Base-by-base conservation (phyloP, 1,140 invertebrate genomes). In the Manduca sexta region DNA sequence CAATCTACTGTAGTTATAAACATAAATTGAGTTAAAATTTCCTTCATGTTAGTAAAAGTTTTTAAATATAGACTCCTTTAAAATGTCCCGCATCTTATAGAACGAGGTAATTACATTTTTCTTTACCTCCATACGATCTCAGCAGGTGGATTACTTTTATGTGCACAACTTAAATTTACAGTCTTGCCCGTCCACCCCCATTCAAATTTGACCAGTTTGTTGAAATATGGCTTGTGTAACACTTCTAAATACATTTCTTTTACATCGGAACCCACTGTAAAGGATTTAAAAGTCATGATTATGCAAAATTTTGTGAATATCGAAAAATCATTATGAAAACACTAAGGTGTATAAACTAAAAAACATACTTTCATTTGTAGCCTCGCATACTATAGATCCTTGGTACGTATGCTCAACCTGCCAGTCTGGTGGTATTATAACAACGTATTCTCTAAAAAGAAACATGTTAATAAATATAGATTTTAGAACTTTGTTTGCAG, bases 351-450 rank as follows among this genome's bases (percentile, higher is more conserved):
- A 26, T 5, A 26, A 8, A 26, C 21, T 10, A 37, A n/a, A n/a
- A n/a, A n/a, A n/a, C 48, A 58, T 64, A 81, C 79, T 69, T 52
- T 64, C 60, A 52, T 84, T 81, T 12, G 39, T 69, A 0, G 80
- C 77, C 34, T 72, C 78, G 48, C 80, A 84, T 13, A 60, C 38
- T 40, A 78, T 81, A 17, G 51, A 18, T 7, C 77, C 75, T 14
- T 52, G 63, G 12, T 67, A 51, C 5, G 41, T 44, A 52, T 62
- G 13, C 46, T 56, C 4, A 12, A 45, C 31, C 5, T 17, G n/a
- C 15, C 10, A 18, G 3, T 38, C 29, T 38, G 21, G 13, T 13
- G 10, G 16, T 12, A 43, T 35, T 21, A 38, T 21, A n/a, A 15
- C 26, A 30, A 0, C 12, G 2, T 21, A 11, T 21, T 43, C 26